phyloP scores from a whole-genome alignment of 1,140 invertebrate species.

The Eufriesea mexicana region DNA sequence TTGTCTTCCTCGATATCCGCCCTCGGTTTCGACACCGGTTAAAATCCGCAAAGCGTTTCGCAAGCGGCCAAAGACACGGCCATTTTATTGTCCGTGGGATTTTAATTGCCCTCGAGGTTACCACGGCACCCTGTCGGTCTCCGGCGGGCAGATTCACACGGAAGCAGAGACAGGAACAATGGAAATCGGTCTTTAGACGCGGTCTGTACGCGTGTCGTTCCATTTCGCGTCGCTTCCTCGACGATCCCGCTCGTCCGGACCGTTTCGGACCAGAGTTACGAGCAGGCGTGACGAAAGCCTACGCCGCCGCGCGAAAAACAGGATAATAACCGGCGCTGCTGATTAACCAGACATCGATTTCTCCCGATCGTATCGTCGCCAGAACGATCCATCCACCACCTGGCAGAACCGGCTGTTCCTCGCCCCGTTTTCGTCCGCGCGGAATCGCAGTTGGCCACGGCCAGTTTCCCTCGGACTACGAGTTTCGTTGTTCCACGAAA shows the following conservation, averaged over 20 bases:
- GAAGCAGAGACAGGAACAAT: background rate
- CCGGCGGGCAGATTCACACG: too few relatives aligned
- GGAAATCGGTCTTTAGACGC: background rate
- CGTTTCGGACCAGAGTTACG: background rate
- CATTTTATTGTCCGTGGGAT: background rate
- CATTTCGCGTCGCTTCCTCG: background rate
- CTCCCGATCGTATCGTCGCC: conserved; percentile 46
- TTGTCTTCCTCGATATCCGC: too few relatives aligned
- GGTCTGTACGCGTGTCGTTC: background rate
- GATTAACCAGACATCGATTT: conserved; percentile 52
- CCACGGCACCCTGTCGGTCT: fast-evolving
- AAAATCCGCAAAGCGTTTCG: background rate
- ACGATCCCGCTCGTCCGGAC: background rate
- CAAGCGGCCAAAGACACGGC: background rate
- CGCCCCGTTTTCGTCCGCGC: background rate
- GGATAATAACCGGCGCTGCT: conserved; percentile 30
- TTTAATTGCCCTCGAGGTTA: background rate
- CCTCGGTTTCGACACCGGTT: background rate
- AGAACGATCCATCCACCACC: conserved; percentile 49
- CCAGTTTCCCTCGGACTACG: conserved; percentile 4
- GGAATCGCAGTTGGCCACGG: conserved; percentile 30
- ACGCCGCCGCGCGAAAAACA: conserved; percentile 26
- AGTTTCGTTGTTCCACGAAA: background rate
- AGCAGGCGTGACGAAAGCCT: conserved; percentile 20
- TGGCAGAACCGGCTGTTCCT: conserved; percentile 46